phyloP scores from a whole-genome alignment of 1,140 invertebrate genomes.

The Ceratina australensis region DNA sequence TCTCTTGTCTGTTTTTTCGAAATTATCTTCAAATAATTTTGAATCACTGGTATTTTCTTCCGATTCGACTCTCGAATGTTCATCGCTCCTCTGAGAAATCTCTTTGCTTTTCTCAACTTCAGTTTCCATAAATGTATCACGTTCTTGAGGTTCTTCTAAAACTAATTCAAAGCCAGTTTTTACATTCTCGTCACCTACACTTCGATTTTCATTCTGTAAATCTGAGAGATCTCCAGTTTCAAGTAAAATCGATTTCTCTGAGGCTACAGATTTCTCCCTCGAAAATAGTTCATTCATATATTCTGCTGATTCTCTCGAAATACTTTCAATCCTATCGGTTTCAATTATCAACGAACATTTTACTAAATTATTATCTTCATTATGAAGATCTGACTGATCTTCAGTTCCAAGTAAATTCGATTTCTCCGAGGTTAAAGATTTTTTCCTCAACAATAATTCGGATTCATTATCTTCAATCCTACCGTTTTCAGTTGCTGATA shows the following conservation, averaged over 20 bases:
- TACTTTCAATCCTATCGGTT: not conserved
- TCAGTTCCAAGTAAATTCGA: not conserved
- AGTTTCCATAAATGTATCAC: not conserved
- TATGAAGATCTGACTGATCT: constrained; percentile 14
- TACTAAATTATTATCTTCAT: not conserved
- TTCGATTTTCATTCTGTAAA: not conserved
- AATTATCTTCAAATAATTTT: not conserved
- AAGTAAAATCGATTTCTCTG: no score
- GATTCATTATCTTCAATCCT: no score
- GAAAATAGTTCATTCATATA: constrained; percentile 1
- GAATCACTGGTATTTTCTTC: constrained; percentile 26
- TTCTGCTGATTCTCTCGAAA: not conserved
- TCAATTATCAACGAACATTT: not conserved
- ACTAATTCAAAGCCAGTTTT: not conserved
- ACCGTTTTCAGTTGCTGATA: no score
- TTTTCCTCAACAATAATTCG: constrained; percentile 24
- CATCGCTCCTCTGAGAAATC: not conserved
- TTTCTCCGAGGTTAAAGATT: constrained; percentile 13
- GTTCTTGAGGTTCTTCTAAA: constrained; percentile 3
- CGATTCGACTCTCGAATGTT: not conserved
- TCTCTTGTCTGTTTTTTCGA: not conserved
- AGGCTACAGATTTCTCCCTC: no score
- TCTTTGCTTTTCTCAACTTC: not conserved
- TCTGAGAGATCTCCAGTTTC: not conserved
- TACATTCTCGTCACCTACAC: not conserved